These are phyloP conservation scores for Thaumetopoea pityocampa DNA, from an alignment of 1,140 invertebrate genomes.

Conservation along the genomic window DNA sequence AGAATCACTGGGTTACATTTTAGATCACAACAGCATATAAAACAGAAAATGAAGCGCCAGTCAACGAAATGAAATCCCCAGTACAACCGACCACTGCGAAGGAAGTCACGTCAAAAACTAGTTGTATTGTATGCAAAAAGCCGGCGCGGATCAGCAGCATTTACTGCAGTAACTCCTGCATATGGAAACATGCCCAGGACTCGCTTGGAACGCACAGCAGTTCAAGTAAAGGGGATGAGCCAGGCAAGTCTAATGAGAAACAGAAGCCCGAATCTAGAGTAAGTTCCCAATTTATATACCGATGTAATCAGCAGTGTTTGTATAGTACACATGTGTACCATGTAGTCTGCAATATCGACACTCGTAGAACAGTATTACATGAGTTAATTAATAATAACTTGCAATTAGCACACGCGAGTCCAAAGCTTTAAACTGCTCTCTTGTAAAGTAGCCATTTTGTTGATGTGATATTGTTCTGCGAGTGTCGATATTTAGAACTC, in stretches of 20 bases:
- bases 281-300: conserved; percentile 40
- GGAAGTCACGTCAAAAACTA: conserved; percentile 58
- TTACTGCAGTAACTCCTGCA: conserved; percentile 93
- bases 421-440: no score
- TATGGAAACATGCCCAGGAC: conserved; percentile 88
- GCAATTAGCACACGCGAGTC: no score
- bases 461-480: no score
- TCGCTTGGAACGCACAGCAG: conserved; percentile 76
- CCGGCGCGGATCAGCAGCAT: conserved; percentile 82
- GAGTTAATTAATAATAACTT: neutral
- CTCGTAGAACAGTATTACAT: no score
- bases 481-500: no score
- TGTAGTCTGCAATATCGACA: no score
- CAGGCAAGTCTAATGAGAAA: conserved; percentile 51
- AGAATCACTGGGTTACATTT: no score
- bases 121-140: conserved; percentile 86
- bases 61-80: conserved; percentile 22
- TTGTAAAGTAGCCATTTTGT: no score
- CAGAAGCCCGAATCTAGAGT: conserved; percentile 75
- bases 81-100: conserved; percentile 28
- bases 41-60: conserved; percentile 15
- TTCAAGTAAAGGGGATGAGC: conserved; percentile 34
- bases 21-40: conserved; percentile 17
- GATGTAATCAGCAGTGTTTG: no score
- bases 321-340: no score